Evolutionary conservation across 1,140 invertebrate genomes (phyloP).

Genomic region (Drosophila serrata): DNA sequence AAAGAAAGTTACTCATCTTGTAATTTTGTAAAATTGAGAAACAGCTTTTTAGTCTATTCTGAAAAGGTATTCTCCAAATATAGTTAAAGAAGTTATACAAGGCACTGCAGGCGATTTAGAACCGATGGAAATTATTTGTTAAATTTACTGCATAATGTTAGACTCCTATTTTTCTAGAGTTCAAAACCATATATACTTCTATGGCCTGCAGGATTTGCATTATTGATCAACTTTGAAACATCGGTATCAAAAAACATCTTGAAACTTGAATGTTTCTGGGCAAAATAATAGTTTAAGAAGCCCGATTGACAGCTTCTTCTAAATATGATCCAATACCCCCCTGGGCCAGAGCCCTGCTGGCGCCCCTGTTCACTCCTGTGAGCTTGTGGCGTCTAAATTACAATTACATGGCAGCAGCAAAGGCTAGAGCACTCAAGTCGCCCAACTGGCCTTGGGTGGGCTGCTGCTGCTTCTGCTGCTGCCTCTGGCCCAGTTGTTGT

Average conservation of each 20-base stretch:
- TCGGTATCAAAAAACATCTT: background rate
- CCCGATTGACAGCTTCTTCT: background rate
- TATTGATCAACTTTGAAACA: too few relatives aligned
- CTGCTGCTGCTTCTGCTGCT: conserved; percentile 6
- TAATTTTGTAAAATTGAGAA: background rate
- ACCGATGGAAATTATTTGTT: too few relatives aligned
- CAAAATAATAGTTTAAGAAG: background rate
- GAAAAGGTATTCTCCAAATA: background rate
- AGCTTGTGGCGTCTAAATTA: conserved; percentile 67
- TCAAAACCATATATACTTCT: too few relatives aligned
- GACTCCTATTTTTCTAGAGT: too few relatives aligned
- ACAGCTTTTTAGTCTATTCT: background rate
- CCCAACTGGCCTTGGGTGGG: conserved; percentile 51
- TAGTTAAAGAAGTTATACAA: background rate
- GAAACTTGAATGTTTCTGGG: background rate
- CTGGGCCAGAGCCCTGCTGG: background rate
- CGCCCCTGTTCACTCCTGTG: conserved; percentile 14
- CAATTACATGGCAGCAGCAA: conserved; percentile 65
- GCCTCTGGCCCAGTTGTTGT: conserved; percentile 23
- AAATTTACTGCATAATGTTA: too few relatives aligned
- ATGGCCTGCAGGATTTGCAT: too few relatives aligned
- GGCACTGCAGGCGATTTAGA: too few relatives aligned
- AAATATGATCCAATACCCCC: conserved; percentile 1
- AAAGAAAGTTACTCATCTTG: too few relatives aligned
- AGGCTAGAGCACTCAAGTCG: conserved; percentile 49